Base-by-base conservation (phyloP, 2,888 invertebrate species). In the Pseudococcus viburni region DNA sequence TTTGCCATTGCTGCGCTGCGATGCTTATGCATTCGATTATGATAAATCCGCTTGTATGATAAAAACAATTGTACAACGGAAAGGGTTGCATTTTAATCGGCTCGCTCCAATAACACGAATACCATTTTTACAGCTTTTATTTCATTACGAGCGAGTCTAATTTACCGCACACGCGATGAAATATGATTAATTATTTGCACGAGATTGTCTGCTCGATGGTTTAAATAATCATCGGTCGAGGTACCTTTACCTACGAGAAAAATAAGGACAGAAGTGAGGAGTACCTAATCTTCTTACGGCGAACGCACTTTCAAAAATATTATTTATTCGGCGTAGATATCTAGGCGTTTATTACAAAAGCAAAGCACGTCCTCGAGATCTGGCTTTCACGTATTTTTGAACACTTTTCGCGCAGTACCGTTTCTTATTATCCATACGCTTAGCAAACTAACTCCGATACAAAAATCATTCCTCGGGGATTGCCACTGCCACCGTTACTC, bases 361-460 rank as follows among this genome's bases (percentile, higher is more conserved):
- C 80, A 83, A 83, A 83, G 80, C 80, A 83, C 80, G 80, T 83
- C 46, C 19, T 83, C 42, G 42, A 83, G 80, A 83, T 46, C 46
- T 83, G 80, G 19, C 80, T 83, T 83, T 83, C 80, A 46, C 80
- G 46, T 83, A 83, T 83, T 83, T 83, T 83, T 83, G 80, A 83
- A 46, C 80, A 83, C 80, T 46, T 83, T 83, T 83, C 80, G 42
- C 42, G 42, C 42, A 39, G 80, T 46, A 83, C 80, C n/a, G 77
- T 64, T 64, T 64, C 80, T 77, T 46, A 39, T 80, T 42, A 83
- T 46, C 80, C 80, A 46, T 83, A 46, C 46, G 80, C 19, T 83
- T 83, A 73, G 33, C 7, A 73, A 73, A 73, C 73, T 83, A 83
- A 83, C 80, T 83, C 80, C 73, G 33, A 83, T 83, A 83, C 80